Evolutionary conservation across 2,113 vertebrate genomes (phyloP).

Genomic region (Rana temporaria): DNA sequence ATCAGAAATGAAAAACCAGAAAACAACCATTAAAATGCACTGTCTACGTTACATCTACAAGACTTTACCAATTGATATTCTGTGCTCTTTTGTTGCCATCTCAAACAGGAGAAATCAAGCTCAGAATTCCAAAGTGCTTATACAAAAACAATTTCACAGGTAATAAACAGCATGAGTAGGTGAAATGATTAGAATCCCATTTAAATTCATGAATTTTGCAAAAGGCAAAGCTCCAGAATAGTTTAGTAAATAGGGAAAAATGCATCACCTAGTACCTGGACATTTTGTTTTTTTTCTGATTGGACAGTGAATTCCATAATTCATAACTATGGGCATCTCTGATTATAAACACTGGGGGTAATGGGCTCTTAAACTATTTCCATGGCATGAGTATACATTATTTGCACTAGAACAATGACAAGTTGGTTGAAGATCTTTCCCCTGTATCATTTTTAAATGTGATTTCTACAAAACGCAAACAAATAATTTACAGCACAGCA

Average conservation of each 20-base stretch:
- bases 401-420: neutral
- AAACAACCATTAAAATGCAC: no score
- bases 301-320: neutral
- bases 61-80: slow-evolving; percentile 3
- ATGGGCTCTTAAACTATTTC: neutral
- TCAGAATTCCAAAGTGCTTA: slow-evolving; percentile 38
- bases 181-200: slow-evolving; percentile 48
- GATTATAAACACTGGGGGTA: neutral
- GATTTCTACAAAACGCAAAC: no score
- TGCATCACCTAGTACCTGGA: neutral
- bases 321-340: slow-evolving; percentile 5
- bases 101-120: slow-evolving; percentile 20
- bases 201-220: slow-evolving; percentile 55
- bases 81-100: slow-evolving; percentile 15
- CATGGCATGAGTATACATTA: neutral
- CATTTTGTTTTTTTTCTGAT: slow-evolving; percentile 6
- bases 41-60: neutral
- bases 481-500: no score
- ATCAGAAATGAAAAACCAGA: no score
- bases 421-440: neutral
- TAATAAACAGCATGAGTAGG: slow-evolving; percentile 39
- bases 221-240: slow-evolving; percentile 24
- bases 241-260: slow-evolving; percentile 32
- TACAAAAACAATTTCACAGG: slow-evolving; percentile 53
- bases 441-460: neutral